Conservation (phyloP, 37 sponge, comb jelly and placozoan genomes). For the Dysidea cf. avara region DNA sequence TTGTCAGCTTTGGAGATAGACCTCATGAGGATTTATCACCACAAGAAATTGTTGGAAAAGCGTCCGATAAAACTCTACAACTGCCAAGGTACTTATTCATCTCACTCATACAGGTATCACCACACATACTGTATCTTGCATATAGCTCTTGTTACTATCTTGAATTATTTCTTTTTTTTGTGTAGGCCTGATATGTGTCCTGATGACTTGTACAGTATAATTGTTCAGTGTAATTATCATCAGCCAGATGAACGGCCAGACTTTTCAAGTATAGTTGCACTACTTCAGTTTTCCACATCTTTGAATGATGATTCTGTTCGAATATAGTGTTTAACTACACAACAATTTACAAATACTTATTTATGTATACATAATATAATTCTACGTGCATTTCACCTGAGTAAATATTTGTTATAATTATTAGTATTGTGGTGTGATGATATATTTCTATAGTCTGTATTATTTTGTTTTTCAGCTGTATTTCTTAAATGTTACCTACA, state of each 20-base stretch:
- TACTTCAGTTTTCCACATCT: too few species aligned
- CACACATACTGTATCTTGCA: neutral
- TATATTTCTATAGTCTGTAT: too few species aligned
- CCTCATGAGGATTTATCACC: conserved; percentile 19
- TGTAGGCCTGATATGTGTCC: conserved; percentile 44
- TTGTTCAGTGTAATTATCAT: conserved; percentile 21
- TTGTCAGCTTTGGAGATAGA: conserved; percentile 40
- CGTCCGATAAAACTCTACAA: conserved; percentile 9
- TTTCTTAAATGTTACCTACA: too few species aligned
- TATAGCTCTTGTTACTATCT: neutral
- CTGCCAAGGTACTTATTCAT: conserved; percentile 24
- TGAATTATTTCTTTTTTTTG: neutral
- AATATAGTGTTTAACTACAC: too few species aligned
- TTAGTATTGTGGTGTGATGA: too few species aligned
- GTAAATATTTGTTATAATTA: neutral
- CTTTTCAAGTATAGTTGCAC: conserved; percentile 20
- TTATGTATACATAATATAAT: neutral
- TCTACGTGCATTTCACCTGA: neutral
- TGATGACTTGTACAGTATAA: conserved; percentile 20
- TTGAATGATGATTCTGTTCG: too few species aligned
- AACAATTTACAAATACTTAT: neutral
- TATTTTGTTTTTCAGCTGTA: too few species aligned
- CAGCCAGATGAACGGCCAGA: conserved; percentile 28
- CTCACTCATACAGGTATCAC: too few species aligned
- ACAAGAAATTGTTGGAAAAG: conserved; percentile 41